Evolutionary conservation across 37 sponge, comb jelly and placozoan species (phyloP), one percentile per base, ranked within the genome.

Genomic region (Halisarca cf. caerulea): DNA sequence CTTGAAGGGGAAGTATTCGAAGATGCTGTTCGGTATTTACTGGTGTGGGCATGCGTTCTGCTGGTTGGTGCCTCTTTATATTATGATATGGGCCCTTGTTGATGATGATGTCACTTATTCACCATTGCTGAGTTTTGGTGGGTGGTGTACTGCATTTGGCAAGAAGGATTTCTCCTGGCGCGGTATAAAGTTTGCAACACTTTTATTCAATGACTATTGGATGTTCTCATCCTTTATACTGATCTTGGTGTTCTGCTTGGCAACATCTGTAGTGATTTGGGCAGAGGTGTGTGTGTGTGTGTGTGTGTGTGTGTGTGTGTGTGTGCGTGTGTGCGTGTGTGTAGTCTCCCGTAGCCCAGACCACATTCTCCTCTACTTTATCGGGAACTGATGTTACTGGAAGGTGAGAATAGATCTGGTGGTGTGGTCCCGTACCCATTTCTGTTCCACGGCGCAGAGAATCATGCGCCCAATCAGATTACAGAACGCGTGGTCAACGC

Each of bases 61-160:
- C 80, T 92, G 89, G 47, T 80, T 78, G 17, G 17, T 92, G 0
- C 90, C 93, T 2, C 21, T 89, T 23, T 4, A 80, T 0, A 17
- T 89, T 2, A 28, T 74, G 2, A 17, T 86, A 34, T 92, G 93
- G 93, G 32, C 78, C 1, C 15, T 72, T 15, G 47, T 51, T 4
- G 86, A 83, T 0, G 53, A 43, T 23, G 5, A 80, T 27, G 42
- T 92, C 44, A 86, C 90, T 4, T 89, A 86, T 41, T 83, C 93
- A 0, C 93, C 93, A 21, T 77, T 68, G 38, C 80, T n/a, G 25
- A 74, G 86, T 72, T 84, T 90, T 43, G 78, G 91, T 32, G 93
- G 93, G 0, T 92, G 93, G 93, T 92, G 93, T 45, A 64, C 84
- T 30, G 25, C 60, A 3, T 20, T 41, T 3, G 55, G 35, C 14